Conservation (phyloP, 23 tunicate genomes). For the Halocynthia roretzi region DNA sequence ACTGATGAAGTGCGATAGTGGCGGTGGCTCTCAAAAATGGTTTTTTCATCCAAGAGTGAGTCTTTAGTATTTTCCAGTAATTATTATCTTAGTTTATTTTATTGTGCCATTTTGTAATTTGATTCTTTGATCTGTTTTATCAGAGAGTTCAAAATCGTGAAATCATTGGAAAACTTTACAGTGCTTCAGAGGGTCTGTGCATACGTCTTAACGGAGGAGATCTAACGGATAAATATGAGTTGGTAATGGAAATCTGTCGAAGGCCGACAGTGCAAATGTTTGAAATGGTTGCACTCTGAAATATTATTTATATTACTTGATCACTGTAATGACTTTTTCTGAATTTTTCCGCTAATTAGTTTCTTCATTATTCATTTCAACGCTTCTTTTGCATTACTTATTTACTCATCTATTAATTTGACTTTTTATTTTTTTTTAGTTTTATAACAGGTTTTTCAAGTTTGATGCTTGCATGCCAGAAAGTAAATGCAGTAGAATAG, state of each 20-base stretch:
- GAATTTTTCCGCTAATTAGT: not conserved
- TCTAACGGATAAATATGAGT: slow-evolving; percentile 22
- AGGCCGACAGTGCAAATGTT: slow-evolving; percentile 67
- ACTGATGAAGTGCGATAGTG: slow-evolving; percentile 51
- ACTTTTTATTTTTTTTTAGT: not conserved
- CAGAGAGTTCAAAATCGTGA: not conserved
- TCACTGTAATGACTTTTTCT: not conserved
- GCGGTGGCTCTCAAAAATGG: slow-evolving; percentile 57
- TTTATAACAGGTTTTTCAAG: not conserved
- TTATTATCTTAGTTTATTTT: too few species aligned
- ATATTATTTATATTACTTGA: not conserved
- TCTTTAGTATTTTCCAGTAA: not conserved
- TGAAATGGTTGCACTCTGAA: slow-evolving; percentile 5
- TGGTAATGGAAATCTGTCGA: slow-evolving; percentile 40
- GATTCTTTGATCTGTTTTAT: not conserved
- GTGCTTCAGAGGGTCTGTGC: slow-evolving; percentile 56
- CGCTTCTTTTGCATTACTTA: too few species aligned
- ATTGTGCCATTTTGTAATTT: not conserved
- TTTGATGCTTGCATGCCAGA: slow-evolving; percentile 1
- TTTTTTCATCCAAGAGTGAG: slow-evolving; percentile 18
- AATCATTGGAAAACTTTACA: slow-evolving; percentile 38
- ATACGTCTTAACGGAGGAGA: slow-evolving; percentile 43
- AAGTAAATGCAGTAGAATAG: not conserved
- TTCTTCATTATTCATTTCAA: too few species aligned
- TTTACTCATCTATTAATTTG: not conserved